phyloP scores from a whole-genome alignment of 2,888 invertebrate species.

The Yponomeuta plumbellus region DNA sequence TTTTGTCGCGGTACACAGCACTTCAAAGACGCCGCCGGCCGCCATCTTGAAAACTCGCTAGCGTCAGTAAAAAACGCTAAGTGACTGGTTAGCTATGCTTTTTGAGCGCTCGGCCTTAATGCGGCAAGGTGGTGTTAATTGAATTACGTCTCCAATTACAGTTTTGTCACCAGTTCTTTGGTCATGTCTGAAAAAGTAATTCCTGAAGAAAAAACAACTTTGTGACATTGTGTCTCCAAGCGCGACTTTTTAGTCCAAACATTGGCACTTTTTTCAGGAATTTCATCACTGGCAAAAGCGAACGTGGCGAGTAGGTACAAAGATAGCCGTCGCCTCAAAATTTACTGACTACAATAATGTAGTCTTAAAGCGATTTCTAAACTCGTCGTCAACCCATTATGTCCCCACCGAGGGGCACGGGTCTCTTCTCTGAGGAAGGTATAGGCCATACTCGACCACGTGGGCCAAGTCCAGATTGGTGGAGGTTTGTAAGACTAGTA shows the following conservation, averaged over 20 bases:
- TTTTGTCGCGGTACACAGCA: conserved; percentile 26
- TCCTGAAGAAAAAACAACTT: background rate
- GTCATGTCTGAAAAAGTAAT: background rate
- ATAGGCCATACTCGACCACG: no score
- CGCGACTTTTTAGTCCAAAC: background rate
- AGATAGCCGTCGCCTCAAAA: no score
- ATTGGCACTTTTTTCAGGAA: no score
- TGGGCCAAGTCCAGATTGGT: no score
- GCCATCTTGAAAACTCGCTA: conserved; percentile 5
- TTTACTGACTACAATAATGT: no score
- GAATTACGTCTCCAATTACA: background rate
- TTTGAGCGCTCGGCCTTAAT: background rate
- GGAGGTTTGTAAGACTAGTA: no score
- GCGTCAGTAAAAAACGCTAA: conserved; percentile 2
- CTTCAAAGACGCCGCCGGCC: conserved; percentile 48
- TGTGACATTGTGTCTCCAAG: background rate
- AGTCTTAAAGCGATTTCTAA: no score
- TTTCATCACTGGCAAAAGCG: no score
- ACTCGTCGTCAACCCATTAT: no score
- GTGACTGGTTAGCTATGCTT: conserved; percentile 3
- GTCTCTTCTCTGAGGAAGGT: no score
- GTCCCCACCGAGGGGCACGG: no score
- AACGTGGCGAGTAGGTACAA: no score
- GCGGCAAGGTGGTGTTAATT: background rate
- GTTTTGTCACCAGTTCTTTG: background rate